Evolutionary conservation across 2,888 invertebrate genomes (phyloP).

Genomic region (Pantelozetes paolii): DNA sequence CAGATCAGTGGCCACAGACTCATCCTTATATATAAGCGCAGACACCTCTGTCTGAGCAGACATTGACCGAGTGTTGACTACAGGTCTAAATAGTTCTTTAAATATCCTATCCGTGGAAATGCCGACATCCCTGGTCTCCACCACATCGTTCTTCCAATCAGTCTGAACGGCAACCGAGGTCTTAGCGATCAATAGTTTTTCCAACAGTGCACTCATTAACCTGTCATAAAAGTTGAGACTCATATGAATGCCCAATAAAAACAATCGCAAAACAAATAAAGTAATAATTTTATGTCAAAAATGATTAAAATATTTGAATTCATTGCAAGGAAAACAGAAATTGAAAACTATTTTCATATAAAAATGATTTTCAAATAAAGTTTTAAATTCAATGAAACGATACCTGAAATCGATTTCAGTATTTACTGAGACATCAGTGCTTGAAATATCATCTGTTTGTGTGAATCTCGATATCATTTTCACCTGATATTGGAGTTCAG

Average conservation of each 20-base stretch:
- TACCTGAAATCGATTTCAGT: conserved; percentile 35
- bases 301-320: neutral
- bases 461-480: conserved; percentile 24
- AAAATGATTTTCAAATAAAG: no score
- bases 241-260: neutral
- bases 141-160: conserved; percentile 12
- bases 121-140: conserved; percentile 17
- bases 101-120: conserved; percentile 17
- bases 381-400: neutral
- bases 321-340: neutral
- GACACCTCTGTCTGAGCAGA: conserved; percentile 31
- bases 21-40: conserved; percentile 1
- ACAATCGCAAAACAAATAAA: neutral
- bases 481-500: conserved; percentile 16
- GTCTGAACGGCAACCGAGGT: conserved; percentile 20
- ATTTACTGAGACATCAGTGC: conserved; percentile 19
- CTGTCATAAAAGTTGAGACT: neutral
- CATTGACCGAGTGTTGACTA: neutral
- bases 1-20: conserved; percentile 31
- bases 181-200: conserved; percentile 7
- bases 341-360: no score
- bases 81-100: conserved; percentile 11
- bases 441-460: neutral
- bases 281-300: neutral
- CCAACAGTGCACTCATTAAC: conserved; percentile 32